These are phyloP conservation scores for Dissostichus mawsoni DNA, from an alignment of 2,113 vertebrate genomes.

Conservation along the genomic window DNA sequence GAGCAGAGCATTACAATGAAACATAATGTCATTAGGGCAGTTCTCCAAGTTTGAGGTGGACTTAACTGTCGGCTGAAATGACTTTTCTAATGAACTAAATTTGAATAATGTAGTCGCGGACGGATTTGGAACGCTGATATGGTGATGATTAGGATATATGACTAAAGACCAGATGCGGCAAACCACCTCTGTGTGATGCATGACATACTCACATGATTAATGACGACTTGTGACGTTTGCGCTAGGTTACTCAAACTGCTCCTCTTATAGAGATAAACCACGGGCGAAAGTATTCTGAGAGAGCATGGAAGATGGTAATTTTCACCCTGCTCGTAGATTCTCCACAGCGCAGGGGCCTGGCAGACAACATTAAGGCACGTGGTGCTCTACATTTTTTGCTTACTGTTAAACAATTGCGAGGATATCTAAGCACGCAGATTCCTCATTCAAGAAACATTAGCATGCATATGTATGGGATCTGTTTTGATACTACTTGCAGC, in stretches of 20 bases:
- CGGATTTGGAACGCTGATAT: constrained; percentile 69
- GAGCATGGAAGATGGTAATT: constrained; percentile 53
- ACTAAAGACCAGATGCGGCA: constrained; percentile 74
- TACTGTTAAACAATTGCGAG: constrained; percentile 33
- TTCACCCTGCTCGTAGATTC: constrained; percentile 40
- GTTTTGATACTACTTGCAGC: constrained; percentile 25
- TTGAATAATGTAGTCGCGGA: constrained; percentile 77
- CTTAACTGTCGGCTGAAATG: constrained; percentile 69
- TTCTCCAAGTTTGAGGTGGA: constrained; percentile 71
- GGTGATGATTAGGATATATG: constrained; percentile 77
- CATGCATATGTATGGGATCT: constrained; percentile 22
- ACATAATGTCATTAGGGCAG: constrained; percentile 63
- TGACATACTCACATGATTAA: constrained; percentile 68
- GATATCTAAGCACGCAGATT: constrained; percentile 12
- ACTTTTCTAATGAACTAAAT: constrained; percentile 78
- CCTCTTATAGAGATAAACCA: constrained; percentile 54
- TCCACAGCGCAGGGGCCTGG: constrained; percentile 21
- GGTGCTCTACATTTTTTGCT: constrained; percentile 29
- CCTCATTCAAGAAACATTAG: constrained; percentile 54
- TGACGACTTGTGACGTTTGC: constrained; percentile 61
- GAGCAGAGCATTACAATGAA: constrained; percentile 65
- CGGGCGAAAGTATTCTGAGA: constrained; percentile 39
- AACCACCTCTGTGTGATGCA: constrained; percentile 72
- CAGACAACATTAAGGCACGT: constrained; percentile 34
- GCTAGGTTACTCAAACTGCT: constrained; percentile 59